Evolutionary conservation across 2,113 vertebrate genomes (phyloP).

Genomic region (Arizona elegans): DNA sequence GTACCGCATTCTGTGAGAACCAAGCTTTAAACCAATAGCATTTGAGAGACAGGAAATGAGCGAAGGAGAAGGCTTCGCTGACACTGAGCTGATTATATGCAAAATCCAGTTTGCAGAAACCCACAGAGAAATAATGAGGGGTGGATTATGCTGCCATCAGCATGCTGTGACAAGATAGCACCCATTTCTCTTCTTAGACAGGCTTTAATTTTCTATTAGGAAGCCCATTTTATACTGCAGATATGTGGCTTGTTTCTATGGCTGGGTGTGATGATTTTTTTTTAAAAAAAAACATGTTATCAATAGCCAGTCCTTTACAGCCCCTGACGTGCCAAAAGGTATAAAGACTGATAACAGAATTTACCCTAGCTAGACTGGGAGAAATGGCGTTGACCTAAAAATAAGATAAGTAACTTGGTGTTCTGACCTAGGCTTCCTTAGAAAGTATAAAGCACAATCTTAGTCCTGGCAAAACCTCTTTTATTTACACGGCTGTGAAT

Average conservation of each 20-base stretch:
- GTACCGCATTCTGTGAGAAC: not conserved
- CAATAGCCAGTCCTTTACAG: conserved; percentile 17
- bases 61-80: not conserved
- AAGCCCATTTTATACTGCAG: conserved; percentile 4
- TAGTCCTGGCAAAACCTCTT: too few relatives aligned
- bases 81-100: conserved; percentile 7
- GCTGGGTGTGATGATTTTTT: conserved; percentile 24
- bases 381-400: fast-evolving
- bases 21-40: not conserved
- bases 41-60: not conserved
- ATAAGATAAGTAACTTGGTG: not conserved
- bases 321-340: conserved; percentile 10
- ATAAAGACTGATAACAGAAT: conserved; percentile 47
- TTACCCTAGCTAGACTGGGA: not conserved
- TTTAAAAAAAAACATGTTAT: conserved; percentile 28
- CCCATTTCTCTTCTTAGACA: not conserved
- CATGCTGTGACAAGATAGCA: not conserved
- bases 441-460: too few relatives aligned
- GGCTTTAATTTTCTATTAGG: conserved; percentile 25
- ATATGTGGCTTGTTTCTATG: not conserved
- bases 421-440: too few relatives aligned
- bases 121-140: not conserved
- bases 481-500: too few relatives aligned
- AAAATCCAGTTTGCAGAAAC: conserved; percentile 6
- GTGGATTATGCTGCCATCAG: not conserved